Conservation (phyloP, 2,797 vertebrate species). For the Chanos chanos region DNA sequence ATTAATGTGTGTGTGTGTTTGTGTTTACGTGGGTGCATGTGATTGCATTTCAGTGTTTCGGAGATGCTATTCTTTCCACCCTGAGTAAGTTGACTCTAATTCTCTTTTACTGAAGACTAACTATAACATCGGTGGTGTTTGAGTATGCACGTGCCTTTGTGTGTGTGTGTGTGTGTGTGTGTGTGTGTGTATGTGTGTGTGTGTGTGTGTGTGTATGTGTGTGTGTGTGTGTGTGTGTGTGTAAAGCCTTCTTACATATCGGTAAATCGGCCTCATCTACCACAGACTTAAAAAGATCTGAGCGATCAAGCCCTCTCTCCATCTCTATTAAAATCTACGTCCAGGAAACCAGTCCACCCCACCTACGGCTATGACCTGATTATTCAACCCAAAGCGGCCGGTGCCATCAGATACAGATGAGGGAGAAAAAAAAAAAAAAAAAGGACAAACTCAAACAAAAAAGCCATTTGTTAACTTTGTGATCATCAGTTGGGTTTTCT, state of each 20-base stretch:
- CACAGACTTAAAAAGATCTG: too few relatives aligned
- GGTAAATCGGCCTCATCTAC: too few relatives aligned
- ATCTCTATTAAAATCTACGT: constrained; percentile 20
- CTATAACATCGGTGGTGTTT: too few relatives aligned
- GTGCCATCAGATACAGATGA: constrained; percentile 53
- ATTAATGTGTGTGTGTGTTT: constrained; percentile 13
- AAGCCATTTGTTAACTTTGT: constrained; percentile 57
- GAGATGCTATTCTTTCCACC: too few relatives aligned
- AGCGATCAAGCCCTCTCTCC: background rate
- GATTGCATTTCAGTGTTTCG: background rate
- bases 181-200: constrained; percentile 9
- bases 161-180: background rate
- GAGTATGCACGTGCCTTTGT: too few relatives aligned
- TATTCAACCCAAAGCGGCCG: constrained; percentile 61
- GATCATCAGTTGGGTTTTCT: constrained; percentile 18
- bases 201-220: background rate
- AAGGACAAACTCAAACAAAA: constrained; percentile 43
- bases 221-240: background rate
- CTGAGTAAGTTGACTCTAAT: too few relatives aligned
- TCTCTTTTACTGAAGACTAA: too few relatives aligned
- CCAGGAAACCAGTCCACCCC: constrained; percentile 54
- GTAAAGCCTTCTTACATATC: background rate
- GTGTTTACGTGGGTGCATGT: background rate
- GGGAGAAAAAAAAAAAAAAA: background rate
- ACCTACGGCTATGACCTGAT: constrained; percentile 53